Conservation (phyloP, 2,797 vertebrate species). For the Allobates femoralis region DNA sequence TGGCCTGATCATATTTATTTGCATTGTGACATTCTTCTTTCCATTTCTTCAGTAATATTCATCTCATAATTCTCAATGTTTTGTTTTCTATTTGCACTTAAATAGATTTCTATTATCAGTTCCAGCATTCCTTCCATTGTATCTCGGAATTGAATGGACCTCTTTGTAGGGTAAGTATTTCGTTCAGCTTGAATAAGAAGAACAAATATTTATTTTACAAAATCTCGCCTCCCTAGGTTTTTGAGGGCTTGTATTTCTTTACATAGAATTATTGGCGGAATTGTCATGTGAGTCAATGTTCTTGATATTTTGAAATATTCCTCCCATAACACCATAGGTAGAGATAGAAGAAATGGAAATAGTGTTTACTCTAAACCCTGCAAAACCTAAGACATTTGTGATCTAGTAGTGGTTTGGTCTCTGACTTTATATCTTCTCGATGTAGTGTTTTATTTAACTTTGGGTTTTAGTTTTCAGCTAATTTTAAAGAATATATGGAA, state of each 20-base stretch:
- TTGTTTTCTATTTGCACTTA: neutral
- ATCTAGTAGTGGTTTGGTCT: neutral
- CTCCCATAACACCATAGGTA: neutral
- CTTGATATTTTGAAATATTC: neutral
- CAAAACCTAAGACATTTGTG: neutral
- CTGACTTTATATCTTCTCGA: neutral
- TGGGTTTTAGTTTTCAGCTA: too few species aligned
- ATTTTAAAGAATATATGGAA: too few species aligned
- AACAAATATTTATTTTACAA: conserved; percentile 38
- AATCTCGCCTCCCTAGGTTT: neutral
- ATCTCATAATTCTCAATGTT: neutral
- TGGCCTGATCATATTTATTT: conserved; percentile 38
- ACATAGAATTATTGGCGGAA: neutral
- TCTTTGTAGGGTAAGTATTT: conserved; percentile 11
- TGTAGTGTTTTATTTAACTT: neutral
- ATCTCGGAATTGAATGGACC: neutral
- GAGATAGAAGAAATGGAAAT: neutral
- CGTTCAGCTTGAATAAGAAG: neutral
- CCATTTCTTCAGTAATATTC: conserved; percentile 25
- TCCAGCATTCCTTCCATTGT: conserved; percentile 6
- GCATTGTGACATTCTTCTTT: conserved; percentile 1
- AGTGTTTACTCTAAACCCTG: neutral
- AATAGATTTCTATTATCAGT: neutral
- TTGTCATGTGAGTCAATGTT: neutral
- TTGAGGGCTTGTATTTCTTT: conserved; percentile 4